Base-by-base conservation (phyloP, 2,113 vertebrate species). In the Columbina picui region DNA sequence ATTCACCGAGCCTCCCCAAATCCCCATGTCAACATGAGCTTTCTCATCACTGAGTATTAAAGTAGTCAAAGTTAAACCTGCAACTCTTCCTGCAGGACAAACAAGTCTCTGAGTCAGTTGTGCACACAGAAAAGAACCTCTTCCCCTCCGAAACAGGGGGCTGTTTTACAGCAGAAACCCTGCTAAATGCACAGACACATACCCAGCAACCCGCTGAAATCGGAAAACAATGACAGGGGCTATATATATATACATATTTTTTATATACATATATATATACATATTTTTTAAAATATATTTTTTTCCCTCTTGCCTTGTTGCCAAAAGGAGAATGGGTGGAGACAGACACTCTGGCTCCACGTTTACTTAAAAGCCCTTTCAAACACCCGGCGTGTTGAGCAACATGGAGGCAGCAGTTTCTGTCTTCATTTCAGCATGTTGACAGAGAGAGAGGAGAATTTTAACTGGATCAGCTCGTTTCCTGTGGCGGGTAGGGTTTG, bases 301-400 rank as follows among this genome's bases (percentile, higher is more conserved):
- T 23, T 18, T 21, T 8, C 22, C 41, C 56, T 87, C 69, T 93
- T 71, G 49, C 63, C 67, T 89, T 53, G 75, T 85, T 95, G 95
- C 80, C 80, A 75, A 78, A 90, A 84, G 53, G 21, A 49, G 69
- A 81, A 77, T 84, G 80, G 96, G 92, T 3, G 94, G 96, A 95
- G 88, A 93, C 93, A 97, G 96, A 96, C 94, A 90, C 61, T 84
- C 94, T 5, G 87, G 94, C 96, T 93, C 91, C 95, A 90, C 7
- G 12, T 53, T 96, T 88, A 92, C 85, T 90, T 86, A 86, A 80
- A 91, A 96, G 60, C 87, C 77, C 87, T 95, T 96, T 96, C 64
- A 91, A 86, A 77, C 4, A 6, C 84, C 56, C 0, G 3, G 60
- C 0, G 0, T 6, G 1, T 95, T 97, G 96, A 95, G 96, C 92